Evolutionary conservation across 2,797 vertebrate species (phyloP).

Genomic region (Xenopus petersii): DNA sequence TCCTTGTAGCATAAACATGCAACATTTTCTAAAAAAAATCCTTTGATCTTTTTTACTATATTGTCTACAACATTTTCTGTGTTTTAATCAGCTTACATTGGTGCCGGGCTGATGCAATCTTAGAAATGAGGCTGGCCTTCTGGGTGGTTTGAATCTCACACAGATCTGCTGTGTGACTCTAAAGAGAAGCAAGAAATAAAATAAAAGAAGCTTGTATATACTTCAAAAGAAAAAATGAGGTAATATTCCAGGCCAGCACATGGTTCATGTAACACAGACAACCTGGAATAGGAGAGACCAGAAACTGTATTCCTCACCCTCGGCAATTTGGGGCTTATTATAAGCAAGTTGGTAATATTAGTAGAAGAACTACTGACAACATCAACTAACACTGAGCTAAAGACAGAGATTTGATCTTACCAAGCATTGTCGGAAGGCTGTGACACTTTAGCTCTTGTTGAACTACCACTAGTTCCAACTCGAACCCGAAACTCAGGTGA

Average conservation of each 20-base stretch:
- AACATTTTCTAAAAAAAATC: too few relatives aligned
- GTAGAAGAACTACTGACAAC: too few relatives aligned
- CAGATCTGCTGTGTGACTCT: constrained; percentile 46
- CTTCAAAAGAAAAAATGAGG: constrained; percentile 48
- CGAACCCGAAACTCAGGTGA: too few relatives aligned
- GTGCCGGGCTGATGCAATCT: constrained; percentile 36
- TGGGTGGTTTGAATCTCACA: constrained; percentile 52
- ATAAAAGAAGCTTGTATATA: constrained; percentile 15
- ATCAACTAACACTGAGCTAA: too few relatives aligned
- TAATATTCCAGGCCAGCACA: constrained; percentile 27
- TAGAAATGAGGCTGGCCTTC: constrained; percentile 49
- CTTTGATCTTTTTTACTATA: constrained; percentile 51
- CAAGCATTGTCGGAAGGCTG: too few relatives aligned
- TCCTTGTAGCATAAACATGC: too few relatives aligned
- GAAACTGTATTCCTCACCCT: constrained; percentile 31
- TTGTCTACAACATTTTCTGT: too few relatives aligned
- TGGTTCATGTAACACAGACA: constrained; percentile 32
- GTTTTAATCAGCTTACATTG: constrained; percentile 52
- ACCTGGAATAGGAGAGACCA: constrained; percentile 33
- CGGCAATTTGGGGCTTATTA: constrained; percentile 41
- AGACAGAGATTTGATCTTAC: too few relatives aligned
- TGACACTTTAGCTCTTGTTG: too few relatives aligned
- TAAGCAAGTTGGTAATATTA: too few relatives aligned
- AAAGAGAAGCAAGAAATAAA: constrained; percentile 23
- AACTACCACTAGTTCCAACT: too few relatives aligned